phyloP scores from a whole-genome alignment of 2,113 vertebrate species.

The Sapayoa aenigma region DNA sequence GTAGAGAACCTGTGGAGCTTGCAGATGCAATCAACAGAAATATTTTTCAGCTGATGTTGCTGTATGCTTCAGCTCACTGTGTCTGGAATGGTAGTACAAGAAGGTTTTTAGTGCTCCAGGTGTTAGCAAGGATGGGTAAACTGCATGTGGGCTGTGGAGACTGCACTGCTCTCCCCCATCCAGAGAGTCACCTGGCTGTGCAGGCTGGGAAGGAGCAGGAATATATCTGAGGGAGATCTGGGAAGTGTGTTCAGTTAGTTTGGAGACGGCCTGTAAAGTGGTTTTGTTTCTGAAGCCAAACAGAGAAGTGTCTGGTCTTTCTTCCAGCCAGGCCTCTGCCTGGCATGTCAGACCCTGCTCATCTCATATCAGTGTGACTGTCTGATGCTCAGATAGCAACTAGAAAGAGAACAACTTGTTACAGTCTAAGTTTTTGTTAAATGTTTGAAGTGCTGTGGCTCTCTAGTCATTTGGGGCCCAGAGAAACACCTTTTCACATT shows the following conservation, averaged over 20 bases:
- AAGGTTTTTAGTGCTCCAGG: not conserved
- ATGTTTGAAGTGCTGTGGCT: not conserved
- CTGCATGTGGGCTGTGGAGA: not conserved
- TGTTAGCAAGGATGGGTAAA: not conserved
- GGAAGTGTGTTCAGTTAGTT: not conserved
- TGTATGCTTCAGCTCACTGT: not conserved
- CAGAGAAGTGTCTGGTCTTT: not conserved
- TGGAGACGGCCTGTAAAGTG: not conserved
- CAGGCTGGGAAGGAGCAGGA: not conserved
- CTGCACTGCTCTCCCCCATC: rapidly evolving
- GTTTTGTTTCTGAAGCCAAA: not conserved
- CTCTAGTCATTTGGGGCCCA: not conserved
- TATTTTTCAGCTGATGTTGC: not conserved
- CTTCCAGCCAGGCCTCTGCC: not conserved
- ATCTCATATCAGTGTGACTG: not conserved
- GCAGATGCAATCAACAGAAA: not conserved
- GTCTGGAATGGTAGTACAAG: not conserved
- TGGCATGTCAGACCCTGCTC: not conserved
- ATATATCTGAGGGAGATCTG: not conserved
- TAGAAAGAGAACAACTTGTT: not conserved
- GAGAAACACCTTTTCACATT: not conserved
- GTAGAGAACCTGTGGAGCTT: not conserved
- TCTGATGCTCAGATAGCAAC: not conserved
- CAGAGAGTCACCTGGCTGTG: not conserved
- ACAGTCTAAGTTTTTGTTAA: not conserved